Base-by-base conservation (phyloP, 2,888 invertebrate species). In the Cyclophora albipunctata region DNA sequence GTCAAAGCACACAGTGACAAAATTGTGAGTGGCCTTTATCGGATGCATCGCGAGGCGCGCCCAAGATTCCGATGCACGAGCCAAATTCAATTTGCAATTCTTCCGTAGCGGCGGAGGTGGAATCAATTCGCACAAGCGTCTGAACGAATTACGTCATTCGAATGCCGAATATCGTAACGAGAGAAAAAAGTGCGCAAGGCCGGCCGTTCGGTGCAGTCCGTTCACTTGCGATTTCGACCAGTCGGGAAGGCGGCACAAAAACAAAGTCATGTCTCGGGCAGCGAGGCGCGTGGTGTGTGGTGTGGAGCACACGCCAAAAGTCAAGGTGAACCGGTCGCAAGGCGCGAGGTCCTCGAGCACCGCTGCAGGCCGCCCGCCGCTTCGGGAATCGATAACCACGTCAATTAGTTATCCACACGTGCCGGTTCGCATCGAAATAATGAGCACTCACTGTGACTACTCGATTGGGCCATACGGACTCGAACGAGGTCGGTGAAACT, bases 181-280 rank as follows among this genome's bases (percentile, higher is more conserved):
- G 75, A 75, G 77, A 81, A 63, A 69, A 81, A 81, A 75, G 68
- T 67, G 72, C 71, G 52, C 80, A 82, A 83, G 84, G 84, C 73
- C 78, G 76, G 55, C 53, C 55, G 62, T 63, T 20, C 68, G 60
- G 63, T 81, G 82, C 83, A 78, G 76, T 69, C 84, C 83, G 81
- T 81, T 85, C 84, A 85, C 85, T 85, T 83, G 73, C 84, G 80
- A 75, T 85, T 81, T 84, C 83, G 72, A 71, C 67, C 65, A 63
- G 67, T 66, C 60, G 66, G 61, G 71, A 67, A 71, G 69, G 60
- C 62, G 64, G 66, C 67, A 72, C 62, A 65, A 65, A 71, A 69
- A 74, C 70, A 67, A 60, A 61, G 58, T 55, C 58, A 56, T 52
- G 59, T 58, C 54, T 20, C 20, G 20, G 20, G 20, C 20, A 20